Conservation (phyloP, 2,113 vertebrate species). For the Pelusios castaneus region DNA sequence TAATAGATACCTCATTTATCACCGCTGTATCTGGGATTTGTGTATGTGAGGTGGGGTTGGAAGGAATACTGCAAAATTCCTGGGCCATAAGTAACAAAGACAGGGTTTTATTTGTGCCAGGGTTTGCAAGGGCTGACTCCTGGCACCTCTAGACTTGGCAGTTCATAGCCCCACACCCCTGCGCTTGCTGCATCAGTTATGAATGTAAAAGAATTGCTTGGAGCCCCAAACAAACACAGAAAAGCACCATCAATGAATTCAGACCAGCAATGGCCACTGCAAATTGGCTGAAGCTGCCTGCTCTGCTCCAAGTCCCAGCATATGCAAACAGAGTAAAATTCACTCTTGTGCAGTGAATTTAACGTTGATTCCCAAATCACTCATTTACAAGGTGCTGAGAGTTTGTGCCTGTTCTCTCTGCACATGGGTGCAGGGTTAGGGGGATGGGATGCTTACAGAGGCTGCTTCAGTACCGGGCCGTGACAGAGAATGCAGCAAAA, state of each 20-base stretch:
- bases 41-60: background rate
- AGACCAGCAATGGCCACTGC: background rate
- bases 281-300: background rate
- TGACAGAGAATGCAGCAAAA: background rate
- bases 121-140: too few species aligned
- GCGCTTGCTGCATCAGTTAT: too few species aligned
- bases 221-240: background rate
- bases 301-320: background rate
- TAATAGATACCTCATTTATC: background rate
- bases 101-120: too few species aligned
- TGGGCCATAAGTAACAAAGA: background rate
- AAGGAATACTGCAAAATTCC: background rate
- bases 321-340: background rate
- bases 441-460: background rate
- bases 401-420: background rate
- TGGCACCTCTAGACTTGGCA: too few species aligned
- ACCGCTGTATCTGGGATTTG: fast-evolving
- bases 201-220: too few species aligned
- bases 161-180: too few species aligned
- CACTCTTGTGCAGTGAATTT: background rate
- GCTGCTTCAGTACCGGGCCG: background rate
- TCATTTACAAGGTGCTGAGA: background rate
- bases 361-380: background rate
- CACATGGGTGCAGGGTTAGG: background rate
- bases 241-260: background rate